Percentiles rank a stretch among this genome's conserved stretches.
phyloP scores from a whole-genome alignment of 2,888 invertebrate genomes.

The Beris morrisii region DNA sequence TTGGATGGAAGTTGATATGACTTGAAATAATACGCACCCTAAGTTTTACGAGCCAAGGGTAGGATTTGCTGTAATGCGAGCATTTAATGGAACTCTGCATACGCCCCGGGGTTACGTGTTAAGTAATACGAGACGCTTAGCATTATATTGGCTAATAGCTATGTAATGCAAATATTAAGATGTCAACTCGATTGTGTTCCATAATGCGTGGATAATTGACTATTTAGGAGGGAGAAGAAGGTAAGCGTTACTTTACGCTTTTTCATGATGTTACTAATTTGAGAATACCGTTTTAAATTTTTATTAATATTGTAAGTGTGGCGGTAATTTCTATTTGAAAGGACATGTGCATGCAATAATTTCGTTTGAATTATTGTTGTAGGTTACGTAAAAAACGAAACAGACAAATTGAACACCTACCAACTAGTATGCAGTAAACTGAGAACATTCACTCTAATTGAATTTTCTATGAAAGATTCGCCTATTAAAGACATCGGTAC shows the following conservation, averaged over 20 bases:
- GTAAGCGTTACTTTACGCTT: background rate
- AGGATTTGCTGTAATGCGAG: conserved; percentile 35
- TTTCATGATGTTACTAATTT: background rate
- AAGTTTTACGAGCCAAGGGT: conserved; percentile 24
- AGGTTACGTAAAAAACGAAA: no score
- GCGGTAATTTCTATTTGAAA: no score
- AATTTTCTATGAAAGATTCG: no score
- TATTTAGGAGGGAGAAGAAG: background rate
- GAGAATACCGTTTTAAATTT: no score
- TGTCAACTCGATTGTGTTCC: conserved; percentile 32
- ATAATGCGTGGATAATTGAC: conserved; percentile 34
- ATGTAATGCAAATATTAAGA: conserved; percentile 40
- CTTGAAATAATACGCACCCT: conserved; percentile 16
- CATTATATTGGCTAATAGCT: conserved; percentile 32
- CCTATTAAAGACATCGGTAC: no score
- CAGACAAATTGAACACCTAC: no score
- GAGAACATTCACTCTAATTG: no score
- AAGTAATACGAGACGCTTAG: conserved; percentile 35
- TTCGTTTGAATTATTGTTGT: no score
- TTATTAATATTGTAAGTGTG: no score
- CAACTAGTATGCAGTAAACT: no score
- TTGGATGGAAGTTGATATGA: background rate
- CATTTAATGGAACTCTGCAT: conserved; percentile 30
- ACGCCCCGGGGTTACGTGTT: conserved; percentile 25
- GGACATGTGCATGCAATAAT: no score